Evolutionary conservation across 2,113 vertebrate genomes (phyloP).

Genomic region (Nymphicus hollandicus): DNA sequence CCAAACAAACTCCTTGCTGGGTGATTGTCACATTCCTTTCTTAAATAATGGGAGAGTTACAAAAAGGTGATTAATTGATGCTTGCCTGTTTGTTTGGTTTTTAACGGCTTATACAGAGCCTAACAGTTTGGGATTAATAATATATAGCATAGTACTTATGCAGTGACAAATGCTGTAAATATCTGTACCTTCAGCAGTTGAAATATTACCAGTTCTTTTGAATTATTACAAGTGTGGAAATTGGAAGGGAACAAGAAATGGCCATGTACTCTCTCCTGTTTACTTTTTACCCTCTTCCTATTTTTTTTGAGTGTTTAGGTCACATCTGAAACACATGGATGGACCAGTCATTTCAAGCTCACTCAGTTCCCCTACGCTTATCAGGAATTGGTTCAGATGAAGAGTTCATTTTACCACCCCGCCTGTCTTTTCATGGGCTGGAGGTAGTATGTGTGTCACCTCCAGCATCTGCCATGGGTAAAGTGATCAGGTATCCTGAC

Average conservation of each 20-base stretch:
- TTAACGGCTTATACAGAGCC: neutral
- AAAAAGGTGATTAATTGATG: neutral
- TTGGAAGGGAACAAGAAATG: neutral
- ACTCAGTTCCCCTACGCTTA: fast-evolving
- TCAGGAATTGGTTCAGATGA: neutral
- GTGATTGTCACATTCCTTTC: neutral
- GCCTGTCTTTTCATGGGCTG: neutral
- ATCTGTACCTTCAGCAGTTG: neutral
- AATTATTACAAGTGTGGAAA: neutral
- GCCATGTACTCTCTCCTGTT: neutral
- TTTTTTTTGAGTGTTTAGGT: neutral
- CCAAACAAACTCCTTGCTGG: neutral
- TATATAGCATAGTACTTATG: neutral
- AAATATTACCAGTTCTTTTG: neutral
- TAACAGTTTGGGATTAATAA: neutral
- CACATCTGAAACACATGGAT: neutral
- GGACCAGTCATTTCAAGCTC: neutral
- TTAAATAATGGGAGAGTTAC: neutral
- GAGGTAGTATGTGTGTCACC: neutral
- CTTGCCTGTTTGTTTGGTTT: neutral
- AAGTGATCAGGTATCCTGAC: fast-evolving
- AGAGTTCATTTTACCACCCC: no score
- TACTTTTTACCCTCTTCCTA: neutral
- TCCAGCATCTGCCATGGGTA: neutral
- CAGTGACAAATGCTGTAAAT: neutral